Base-by-base conservation (phyloP, 2,113 vertebrate species). In the Erpornis zantholeuca region DNA sequence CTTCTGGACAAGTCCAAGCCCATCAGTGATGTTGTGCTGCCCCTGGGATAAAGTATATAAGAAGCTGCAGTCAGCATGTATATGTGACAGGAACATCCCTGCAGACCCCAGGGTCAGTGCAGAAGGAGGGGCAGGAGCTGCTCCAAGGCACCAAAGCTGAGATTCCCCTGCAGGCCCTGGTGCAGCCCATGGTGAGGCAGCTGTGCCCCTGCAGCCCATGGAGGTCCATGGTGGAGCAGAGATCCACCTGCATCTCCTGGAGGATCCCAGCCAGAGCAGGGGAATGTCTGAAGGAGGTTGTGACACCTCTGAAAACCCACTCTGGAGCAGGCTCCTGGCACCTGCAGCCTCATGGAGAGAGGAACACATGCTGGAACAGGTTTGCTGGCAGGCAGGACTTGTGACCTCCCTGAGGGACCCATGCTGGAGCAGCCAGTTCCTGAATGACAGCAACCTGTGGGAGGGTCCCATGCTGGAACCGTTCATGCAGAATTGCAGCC, bases 11-110 rank as follows among this genome's bases (percentile, higher is more conserved):
- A 47, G 17, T 12, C 45, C 20, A 29, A 49, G 28, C 15, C 44
- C 15, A 47, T 12, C 24, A 68, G 38, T 0, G 0, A 22, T 24
- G n/a, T 7, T 1, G 3, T 35, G 17, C 1, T 45, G 8, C 17
- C 29, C 60, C 54, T 19, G 31, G n/a, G 11, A 49, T 11, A 69
- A 75, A 54, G 9, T 35, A 6, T 24, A 6, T 10, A 69, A 47
- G 15, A 75, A 60, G 5, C 53, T 21, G 12, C 33, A 68, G 15
- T 11, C 33, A 60, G 29, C 7, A 15, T 28, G 6, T 7, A 6
- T 31, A 54, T 11, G 21, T 33, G 10, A 35, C 2, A 69, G 38
- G 6, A 68, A 4, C 29, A 75, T 45, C 29, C 20, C 24, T 35
- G 11, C 44, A 64, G 36, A 57, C 36, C 1, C 19, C 45, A 38